Evolutionary conservation across 2,888 invertebrate species (phyloP).

Genomic region (Agrochola lota): DNA sequence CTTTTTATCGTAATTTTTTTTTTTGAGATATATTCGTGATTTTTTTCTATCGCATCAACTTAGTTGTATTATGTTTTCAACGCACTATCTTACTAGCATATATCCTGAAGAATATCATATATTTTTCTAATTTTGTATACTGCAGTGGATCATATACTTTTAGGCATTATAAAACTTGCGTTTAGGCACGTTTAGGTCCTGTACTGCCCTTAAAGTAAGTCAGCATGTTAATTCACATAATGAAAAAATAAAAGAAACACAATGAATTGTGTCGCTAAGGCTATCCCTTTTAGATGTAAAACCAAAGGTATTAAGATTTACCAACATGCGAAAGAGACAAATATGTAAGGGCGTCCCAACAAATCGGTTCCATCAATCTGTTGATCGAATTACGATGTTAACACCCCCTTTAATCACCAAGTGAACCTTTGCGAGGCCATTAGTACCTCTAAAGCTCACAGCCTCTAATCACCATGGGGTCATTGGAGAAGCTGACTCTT

Average conservation of each 20-base stretch:
- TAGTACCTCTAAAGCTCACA: slow-evolving; percentile 69
- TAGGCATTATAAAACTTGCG: too few species aligned
- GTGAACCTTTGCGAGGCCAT: slow-evolving; percentile 66
- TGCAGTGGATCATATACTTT: too few species aligned
- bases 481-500: slow-evolving; percentile 54
- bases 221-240: neutral
- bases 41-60: too few species aligned
- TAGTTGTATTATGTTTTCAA: too few species aligned
- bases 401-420: slow-evolving; percentile 74
- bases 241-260: neutral
- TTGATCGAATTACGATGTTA: slow-evolving; percentile 73
- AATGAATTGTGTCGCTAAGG: neutral
- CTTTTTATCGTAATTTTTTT: too few species aligned
- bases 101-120: too few species aligned
- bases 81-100: too few species aligned
- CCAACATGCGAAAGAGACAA: slow-evolving; percentile 56
- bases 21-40: too few species aligned
- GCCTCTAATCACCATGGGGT: slow-evolving; percentile 67
- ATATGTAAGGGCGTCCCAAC: slow-evolving; percentile 62
- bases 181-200: too few species aligned
- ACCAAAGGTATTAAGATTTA: slow-evolving; percentile 36
- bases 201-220: neutral
- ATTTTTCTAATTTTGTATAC: too few species aligned
- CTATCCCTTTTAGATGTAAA: slow-evolving; percentile 5
- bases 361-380: slow-evolving; percentile 71